Conservation (phyloP, 2,113 vertebrate species). For the Alces alces region DNA sequence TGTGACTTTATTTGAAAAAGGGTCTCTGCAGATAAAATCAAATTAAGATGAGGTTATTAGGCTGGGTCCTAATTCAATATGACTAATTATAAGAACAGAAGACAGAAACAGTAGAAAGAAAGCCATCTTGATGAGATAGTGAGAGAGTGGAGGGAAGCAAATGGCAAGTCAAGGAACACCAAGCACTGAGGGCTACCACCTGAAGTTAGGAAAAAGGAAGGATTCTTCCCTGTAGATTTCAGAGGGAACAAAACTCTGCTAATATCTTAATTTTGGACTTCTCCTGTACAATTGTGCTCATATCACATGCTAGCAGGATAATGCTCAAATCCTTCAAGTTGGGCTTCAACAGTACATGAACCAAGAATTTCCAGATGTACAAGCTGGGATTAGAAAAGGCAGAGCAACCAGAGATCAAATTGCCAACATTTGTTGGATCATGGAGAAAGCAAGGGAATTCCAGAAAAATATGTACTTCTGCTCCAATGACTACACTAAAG, state of each 20-base stretch:
- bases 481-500: background rate
- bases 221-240: background rate
- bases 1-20: background rate
- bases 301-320: background rate
- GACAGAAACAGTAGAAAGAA: background rate
- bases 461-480: background rate
- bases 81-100: background rate
- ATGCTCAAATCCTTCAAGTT: background rate
- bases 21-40: background rate
- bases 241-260: background rate
- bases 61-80: background rate
- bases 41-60: background rate
- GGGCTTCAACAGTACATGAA: background rate
- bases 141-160: background rate
- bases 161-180: background rate
- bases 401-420: background rate
- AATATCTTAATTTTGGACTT: background rate
- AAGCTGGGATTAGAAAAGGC: background rate
- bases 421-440: background rate
- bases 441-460: background rate
- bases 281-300: background rate
- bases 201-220: background rate
- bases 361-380: background rate
- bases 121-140: background rate
- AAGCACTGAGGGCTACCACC: background rate